phyloP scores from a whole-genome alignment of 2,797 vertebrate species.

The Tarsius wallacei region DNA sequence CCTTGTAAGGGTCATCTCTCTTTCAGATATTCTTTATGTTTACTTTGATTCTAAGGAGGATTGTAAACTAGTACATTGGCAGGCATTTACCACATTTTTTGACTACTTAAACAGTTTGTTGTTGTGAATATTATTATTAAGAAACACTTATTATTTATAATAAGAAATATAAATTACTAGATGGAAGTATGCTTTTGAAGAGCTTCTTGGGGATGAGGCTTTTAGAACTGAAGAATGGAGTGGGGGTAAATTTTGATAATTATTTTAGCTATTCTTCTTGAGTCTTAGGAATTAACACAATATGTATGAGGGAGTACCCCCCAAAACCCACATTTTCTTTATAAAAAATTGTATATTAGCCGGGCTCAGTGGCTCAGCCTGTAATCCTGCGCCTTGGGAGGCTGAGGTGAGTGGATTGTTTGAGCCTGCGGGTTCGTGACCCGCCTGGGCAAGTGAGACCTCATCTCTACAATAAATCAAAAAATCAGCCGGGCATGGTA shows the following conservation, averaged over 20 bases:
- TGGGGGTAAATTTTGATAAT: neutral
- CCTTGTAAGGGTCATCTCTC: neutral
- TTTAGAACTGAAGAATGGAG: slow-evolving; percentile 2
- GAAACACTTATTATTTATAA: neutral
- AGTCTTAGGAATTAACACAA: neutral
- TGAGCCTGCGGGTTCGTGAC: too few species aligned
- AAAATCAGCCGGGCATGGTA: too few species aligned
- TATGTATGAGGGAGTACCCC: neutral
- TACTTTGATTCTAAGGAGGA: neutral
- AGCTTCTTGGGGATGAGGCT: neutral
- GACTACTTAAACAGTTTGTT: neutral
- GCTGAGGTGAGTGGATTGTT: too few species aligned
- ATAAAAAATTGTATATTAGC: too few species aligned
- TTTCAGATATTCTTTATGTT: neutral
- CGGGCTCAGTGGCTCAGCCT: too few species aligned
- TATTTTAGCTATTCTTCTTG: slow-evolving; percentile 28
- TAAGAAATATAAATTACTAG: neutral
- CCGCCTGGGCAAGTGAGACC: too few species aligned
- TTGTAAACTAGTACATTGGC: neutral
- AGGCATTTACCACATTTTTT: neutral
- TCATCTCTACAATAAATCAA: too few species aligned
- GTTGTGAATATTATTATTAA: neutral
- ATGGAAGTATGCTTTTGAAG: neutral
- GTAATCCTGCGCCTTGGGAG: too few species aligned
- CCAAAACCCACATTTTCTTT: too few species aligned